These are phyloP conservation scores for Xiphorhynchus elegans DNA, from an alignment of 2,113 vertebrate genomes.

Conservation along the genomic window DNA sequence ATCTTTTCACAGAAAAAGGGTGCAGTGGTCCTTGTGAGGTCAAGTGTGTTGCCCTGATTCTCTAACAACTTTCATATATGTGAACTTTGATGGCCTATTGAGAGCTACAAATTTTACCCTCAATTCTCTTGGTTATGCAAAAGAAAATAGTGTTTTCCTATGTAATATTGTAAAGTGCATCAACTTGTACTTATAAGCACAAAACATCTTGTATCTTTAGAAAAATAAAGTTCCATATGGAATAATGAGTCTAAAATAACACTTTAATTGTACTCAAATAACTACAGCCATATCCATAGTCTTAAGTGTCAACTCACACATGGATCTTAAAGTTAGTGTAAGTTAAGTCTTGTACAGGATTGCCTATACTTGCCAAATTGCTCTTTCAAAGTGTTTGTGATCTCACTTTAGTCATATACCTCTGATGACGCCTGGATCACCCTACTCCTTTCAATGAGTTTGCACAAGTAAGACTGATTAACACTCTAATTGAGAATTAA, in stretches of 20 bases:
- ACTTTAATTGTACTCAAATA: neutral
- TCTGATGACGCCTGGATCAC: neutral
- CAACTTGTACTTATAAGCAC: neutral
- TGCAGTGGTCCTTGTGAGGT: neutral
- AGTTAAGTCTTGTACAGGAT: neutral
- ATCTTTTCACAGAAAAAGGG: neutral
- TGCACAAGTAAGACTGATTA: slow-evolving; percentile 54
- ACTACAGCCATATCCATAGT: neutral
- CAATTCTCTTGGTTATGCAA: neutral
- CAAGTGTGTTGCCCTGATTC: neutral
- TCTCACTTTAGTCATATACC: neutral
- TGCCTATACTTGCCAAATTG: neutral
- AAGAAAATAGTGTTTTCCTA: neutral
- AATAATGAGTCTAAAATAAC: neutral
- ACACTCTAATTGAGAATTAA: slow-evolving; percentile 60
- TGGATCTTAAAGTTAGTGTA: neutral
- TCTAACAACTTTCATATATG: neutral
- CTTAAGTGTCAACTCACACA: neutral
- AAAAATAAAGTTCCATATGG: neutral
- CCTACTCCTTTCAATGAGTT: neutral
- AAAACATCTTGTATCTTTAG: neutral
- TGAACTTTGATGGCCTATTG: neutral
- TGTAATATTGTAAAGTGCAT: neutral
- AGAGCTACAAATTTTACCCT: neutral
- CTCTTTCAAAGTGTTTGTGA: neutral